Evolutionary conservation across 1,140 invertebrate species (phyloP), one percentile per base, ranked within the genome.

Genomic region (Dendroctonus valens): DNA sequence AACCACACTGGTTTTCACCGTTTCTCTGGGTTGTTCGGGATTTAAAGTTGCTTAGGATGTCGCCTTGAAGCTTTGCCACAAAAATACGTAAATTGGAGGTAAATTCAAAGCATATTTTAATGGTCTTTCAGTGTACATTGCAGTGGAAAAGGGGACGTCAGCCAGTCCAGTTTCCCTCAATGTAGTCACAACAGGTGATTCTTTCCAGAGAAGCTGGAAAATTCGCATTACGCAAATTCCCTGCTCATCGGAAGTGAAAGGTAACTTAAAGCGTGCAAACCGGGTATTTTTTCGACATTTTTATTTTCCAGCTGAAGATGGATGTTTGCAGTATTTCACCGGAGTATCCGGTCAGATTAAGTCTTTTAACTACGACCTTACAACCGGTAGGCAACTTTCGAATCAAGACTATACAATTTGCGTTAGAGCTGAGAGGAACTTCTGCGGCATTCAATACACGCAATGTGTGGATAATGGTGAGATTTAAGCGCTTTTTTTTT

Each of bases 321-420:
- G 91, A 5, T 94, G 92, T 73, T 78, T 94, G 8, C 92, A 94
- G 73, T 93, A 92, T 72, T 91, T 83, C 77, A 90, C 87, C 0
- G 89, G 91, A 0, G 88, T 93, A 0, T 87, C 89, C 15, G 92
- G 92, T 0, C 86, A 88, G 55, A 83, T 94, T 6, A 84, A 85
- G 8, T 92, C 90, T 3, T 95, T 91, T 77, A 95, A 95, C 79
- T 94, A 89, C 72, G 90, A 93, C 65, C 82, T 88, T 0, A 79
- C 79, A 0, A 81, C 78, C 0, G 92, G 92, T 0, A 79, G 91
- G n/a, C 92, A 94, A 74, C 80, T 95, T 0, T 91, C 91, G 26
- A 94, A 94, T 78, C 91, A 94, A 75, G 91, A 94, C 74, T 95
- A 94, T 76, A 90, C 90, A 60, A 88, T 92, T 54, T 95, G 93